Base-by-base conservation (phyloP, 2,888 invertebrate genomes). In the Chrysotoxum bicinctum region DNA sequence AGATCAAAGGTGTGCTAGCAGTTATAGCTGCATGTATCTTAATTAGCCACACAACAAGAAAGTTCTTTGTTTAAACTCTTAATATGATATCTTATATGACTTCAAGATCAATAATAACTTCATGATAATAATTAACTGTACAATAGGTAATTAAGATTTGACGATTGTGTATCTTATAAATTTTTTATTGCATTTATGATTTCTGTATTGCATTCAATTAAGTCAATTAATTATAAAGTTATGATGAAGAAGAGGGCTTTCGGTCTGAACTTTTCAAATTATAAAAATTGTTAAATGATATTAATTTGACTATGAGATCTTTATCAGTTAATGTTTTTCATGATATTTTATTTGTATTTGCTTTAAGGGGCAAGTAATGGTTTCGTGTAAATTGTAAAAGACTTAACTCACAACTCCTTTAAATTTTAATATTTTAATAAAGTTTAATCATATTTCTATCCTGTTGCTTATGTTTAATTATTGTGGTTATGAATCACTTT, bases 1-100 rank as follows among this genome's bases (percentile, higher is more conserved):
- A 60, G 60, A 68, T 80, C 79, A 60, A 80, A 80, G 79, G 52
- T 80, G 66, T 79, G 73, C n/a, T 50, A 14, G 23, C 37, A 73
- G 56, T 14, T 72, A 26, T 26, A 52, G n/a, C 9, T 16, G 6
- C 2, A 32, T 6, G 19, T 35, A 35, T 62, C 43, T 79, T 52
- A 74, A 80, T 68, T 80, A 80, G 52, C 40, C 52, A 12, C 60
- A 68, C 52, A 68, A 60, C 50, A 79, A 68, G 60, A 73, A 48
- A 58, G 43, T 69, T 62, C 48, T 69, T 69, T 52, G 40, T 69
- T 43, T 30, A 45, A 58, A 8, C 48, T 52, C 62, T 43, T 74
- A 56, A 56, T 56, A 30, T 7, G 35, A 35, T 56, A 56, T 35
- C 35, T 32, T 35, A 4, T 30, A 56, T 56, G 56, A 21, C 32